Conservation (phyloP, 30 jellyfish, hydroid and myxozoan genomes). For the Morbakka virulenta region DNA sequence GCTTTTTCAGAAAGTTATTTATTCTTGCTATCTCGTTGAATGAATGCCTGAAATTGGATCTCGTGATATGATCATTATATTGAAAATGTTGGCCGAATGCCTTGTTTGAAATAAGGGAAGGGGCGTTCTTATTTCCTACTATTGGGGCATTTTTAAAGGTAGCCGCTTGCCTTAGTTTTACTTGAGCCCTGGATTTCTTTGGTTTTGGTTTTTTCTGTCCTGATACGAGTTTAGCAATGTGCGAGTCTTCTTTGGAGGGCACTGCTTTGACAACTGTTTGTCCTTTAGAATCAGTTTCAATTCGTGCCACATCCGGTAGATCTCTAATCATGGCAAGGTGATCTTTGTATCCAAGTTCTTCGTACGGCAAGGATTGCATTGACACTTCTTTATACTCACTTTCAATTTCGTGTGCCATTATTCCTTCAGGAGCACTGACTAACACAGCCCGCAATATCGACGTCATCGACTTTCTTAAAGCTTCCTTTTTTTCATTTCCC, state of each 20-base stretch:
- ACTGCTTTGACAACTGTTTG: slow-evolving; percentile 59
- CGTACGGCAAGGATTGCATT: slow-evolving; percentile 38
- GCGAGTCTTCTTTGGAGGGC: slow-evolving; percentile 49
- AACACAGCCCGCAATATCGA: slow-evolving; percentile 52
- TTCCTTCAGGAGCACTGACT: slow-evolving; percentile 65
- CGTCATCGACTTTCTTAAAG: slow-evolving; percentile 29
- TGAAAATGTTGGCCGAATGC: too few relatives aligned
- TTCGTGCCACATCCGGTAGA: slow-evolving; percentile 45
- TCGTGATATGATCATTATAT: too few relatives aligned
- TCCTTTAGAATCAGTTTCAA: slow-evolving; percentile 26
- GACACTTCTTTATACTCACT: slow-evolving; percentile 63
- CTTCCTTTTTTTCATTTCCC: too few relatives aligned
- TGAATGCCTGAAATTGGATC: too few relatives aligned
- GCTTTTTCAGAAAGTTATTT: too few relatives aligned
- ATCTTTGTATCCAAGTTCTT: slow-evolving; percentile 37
- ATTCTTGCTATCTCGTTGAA: too few relatives aligned
- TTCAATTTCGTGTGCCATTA: slow-evolving; percentile 58
- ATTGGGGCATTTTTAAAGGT: too few relatives aligned
- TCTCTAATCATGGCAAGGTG: slow-evolving; percentile 13
- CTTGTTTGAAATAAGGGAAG: too few relatives aligned
- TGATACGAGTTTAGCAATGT: slow-evolving; percentile 59
- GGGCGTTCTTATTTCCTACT: too few relatives aligned
- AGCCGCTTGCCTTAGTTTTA: too few relatives aligned
- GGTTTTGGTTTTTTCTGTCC: slow-evolving; percentile 70
- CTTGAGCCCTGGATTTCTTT: too few relatives aligned